phyloP scores from a whole-genome alignment of 2,113 vertebrate species.

The Acrocephalus kingi region DNA sequence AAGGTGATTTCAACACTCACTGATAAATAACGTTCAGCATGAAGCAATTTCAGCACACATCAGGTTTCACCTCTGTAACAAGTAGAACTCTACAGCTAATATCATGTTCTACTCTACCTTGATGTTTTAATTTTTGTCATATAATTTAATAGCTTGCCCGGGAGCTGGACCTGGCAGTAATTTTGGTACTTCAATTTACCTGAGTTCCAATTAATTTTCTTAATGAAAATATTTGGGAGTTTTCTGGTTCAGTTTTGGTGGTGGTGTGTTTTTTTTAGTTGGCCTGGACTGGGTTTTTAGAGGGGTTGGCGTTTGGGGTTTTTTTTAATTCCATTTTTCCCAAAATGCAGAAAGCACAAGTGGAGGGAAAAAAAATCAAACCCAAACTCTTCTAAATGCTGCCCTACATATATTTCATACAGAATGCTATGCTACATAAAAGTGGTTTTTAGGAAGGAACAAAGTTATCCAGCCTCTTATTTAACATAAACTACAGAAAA shows the following conservation, averaged over 20 bases:
- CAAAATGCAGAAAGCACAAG: background rate
- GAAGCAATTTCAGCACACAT: background rate
- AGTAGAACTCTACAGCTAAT: background rate
- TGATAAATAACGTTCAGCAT: background rate
- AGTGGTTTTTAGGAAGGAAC: background rate
- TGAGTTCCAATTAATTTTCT: background rate
- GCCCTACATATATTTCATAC: background rate
- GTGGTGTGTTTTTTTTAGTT: accelerated
- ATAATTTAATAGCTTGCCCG: background rate
- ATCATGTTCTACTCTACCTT: background rate
- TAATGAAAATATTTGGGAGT: background rate
- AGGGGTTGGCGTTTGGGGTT: background rate
- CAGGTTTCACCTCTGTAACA: background rate
- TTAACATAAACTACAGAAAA: background rate
- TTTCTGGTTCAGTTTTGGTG: background rate
- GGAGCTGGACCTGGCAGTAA: background rate
- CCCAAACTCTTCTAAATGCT: background rate
- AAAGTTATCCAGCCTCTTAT: background rate
- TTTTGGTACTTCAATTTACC: background rate
- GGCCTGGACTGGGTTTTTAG: background rate
- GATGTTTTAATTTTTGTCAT: background rate
- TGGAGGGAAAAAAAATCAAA: background rate
- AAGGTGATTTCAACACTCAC: background rate
- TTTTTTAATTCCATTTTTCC: background rate
- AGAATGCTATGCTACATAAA: background rate